phyloP scores from a whole-genome alignment of 2,113 vertebrate genomes.

The Desmodus rotundus region DNA sequence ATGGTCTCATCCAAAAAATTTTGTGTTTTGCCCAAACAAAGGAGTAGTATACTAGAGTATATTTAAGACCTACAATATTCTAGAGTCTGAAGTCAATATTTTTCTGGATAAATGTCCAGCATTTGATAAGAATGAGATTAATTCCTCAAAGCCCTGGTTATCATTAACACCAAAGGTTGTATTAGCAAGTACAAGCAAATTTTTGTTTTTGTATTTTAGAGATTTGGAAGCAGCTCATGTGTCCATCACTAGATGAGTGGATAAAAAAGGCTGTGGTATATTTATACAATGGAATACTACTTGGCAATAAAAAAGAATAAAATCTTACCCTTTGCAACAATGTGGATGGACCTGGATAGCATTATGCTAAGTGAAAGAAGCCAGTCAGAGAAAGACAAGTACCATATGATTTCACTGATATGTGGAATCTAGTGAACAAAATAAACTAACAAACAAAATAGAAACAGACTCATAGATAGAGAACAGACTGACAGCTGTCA shows the following conservation, averaged over 20 bases:
- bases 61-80: not conserved
- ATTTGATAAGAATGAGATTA: not conserved
- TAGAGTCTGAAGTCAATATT: not conserved
- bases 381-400: not conserved
- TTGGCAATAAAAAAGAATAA: not conserved
- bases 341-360: not conserved
- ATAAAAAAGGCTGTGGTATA: not conserved
- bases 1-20: not conserved
- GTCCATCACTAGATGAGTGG: not conserved
- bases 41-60: not conserved
- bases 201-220: slow-evolving; percentile 16
- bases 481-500: not conserved
- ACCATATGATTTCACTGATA: not conserved
- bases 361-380: not conserved
- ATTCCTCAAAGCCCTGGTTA: not conserved
- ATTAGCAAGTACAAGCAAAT: not conserved
- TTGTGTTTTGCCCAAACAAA: not conserved
- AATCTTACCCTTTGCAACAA: not conserved
- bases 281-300: not conserved
- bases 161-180: not conserved
- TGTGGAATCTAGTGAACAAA: not conserved
- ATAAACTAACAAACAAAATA: not conserved
- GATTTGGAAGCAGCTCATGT: not conserved
- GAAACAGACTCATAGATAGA: not conserved
- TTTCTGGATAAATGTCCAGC: not conserved